Evolutionary conservation across 2,797 vertebrate genomes (phyloP).

Genomic region (Cuniculus paca): DNA sequence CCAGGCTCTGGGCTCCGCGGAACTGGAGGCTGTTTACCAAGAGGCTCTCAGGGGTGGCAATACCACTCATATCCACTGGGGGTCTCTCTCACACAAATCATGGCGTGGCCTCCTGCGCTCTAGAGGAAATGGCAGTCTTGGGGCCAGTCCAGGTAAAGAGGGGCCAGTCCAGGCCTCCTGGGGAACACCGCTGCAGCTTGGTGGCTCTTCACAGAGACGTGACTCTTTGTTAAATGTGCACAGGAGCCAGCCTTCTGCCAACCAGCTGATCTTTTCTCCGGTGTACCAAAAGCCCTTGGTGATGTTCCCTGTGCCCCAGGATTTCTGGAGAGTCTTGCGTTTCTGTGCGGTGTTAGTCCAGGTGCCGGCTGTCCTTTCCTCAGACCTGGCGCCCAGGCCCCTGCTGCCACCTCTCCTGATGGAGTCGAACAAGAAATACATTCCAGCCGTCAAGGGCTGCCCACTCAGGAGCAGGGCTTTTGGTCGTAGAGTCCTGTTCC

Average conservation of each 20-base stretch:
- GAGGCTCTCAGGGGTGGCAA: background rate
- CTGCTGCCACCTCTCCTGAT: too few species aligned
- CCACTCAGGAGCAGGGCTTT: background rate
- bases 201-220: background rate
- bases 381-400: background rate
- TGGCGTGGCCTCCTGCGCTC: accelerated
- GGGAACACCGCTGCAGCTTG: background rate
- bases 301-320: background rate
- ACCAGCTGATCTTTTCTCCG: background rate
- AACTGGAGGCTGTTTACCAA: background rate
- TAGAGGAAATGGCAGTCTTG: background rate
- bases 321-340: background rate
- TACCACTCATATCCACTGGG: conserved; percentile 23
- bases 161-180: accelerated
- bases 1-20: background rate
- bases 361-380: background rate
- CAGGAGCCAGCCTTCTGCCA: background rate
- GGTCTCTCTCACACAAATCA: conserved; percentile 54
- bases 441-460: background rate
- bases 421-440: accelerated
- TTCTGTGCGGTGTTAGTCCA: accelerated
- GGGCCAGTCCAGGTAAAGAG: accelerated
- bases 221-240: background rate
- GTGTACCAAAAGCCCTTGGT: background rate
- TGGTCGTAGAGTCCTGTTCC: background rate